A percentile compares a stretch with the other conserved stretches of the same genome.
These are phyloP conservation scores for Diceros bicornis DNA, from an alignment of 2,797 vertebrate genomes.

Conservation along the genomic window DNA sequence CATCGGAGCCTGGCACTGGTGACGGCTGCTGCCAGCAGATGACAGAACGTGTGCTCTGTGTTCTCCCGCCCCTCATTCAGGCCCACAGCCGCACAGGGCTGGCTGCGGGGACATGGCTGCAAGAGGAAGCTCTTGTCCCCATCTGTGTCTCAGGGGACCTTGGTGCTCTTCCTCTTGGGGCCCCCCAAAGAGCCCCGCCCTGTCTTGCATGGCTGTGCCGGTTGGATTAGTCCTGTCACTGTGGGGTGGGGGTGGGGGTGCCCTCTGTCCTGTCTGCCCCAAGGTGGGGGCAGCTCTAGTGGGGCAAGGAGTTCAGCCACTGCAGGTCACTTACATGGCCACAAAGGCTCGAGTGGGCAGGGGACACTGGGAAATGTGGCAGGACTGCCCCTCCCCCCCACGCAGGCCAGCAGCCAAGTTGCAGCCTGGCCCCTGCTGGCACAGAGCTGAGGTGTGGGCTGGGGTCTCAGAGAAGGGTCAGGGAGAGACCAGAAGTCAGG, in stretches of 20 bases:
- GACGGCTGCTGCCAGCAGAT: constrained; percentile 54
- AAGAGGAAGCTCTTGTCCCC: neutral
- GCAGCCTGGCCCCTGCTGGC: neutral
- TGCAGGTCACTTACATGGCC: neutral
- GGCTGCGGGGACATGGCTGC: neutral
- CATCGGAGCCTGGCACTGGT: constrained; percentile 69
- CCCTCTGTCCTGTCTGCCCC: neutral
- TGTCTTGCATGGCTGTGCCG: neutral
- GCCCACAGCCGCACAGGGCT: neutral
- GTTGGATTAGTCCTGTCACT: neutral
- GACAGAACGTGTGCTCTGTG: constrained; percentile 6
- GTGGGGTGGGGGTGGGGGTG: no score
- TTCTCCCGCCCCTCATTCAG: neutral
- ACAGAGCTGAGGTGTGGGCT: neutral
- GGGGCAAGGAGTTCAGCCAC: neutral
- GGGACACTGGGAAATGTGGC: neutral
- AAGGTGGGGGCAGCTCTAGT: neutral
- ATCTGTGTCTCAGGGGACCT: neutral
- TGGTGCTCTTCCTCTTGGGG: neutral
- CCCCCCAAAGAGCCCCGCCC: neutral
- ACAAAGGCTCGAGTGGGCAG: neutral
- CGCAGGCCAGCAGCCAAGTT: neutral
- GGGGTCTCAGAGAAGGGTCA: neutral
- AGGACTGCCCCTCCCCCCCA: neutral
- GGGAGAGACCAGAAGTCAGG: neutral